These are phyloP conservation scores for Balaeniceps rex DNA, from an alignment of 2,113 vertebrate genomes.

Conservation along the genomic window DNA sequence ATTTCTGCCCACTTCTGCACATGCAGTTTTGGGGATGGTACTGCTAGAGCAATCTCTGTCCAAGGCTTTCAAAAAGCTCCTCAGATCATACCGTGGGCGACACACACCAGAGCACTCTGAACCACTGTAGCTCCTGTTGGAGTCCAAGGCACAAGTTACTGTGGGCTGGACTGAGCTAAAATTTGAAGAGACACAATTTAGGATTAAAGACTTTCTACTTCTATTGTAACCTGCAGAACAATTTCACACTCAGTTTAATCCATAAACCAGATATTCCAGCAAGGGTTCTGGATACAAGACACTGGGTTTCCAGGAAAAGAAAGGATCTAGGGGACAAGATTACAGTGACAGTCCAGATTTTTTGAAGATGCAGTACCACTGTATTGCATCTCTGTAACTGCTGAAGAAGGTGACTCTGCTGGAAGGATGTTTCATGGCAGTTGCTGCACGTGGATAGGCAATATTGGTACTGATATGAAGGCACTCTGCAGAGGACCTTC, in stretches of 20 bases:
- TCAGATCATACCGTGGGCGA: background rate
- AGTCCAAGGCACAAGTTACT: background rate
- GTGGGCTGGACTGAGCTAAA: background rate
- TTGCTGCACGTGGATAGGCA: background rate
- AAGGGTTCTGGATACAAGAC: background rate
- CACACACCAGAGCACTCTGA: background rate
- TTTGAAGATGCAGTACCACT: background rate
- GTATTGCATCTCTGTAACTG: background rate
- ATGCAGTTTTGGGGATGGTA: accelerated
- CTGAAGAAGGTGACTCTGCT: background rate
- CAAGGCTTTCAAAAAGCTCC: background rate
- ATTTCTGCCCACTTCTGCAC: background rate
- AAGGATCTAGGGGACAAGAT: background rate
- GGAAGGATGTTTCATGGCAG: background rate
- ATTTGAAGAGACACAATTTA: background rate
- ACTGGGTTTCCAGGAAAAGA: background rate
- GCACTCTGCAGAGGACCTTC: background rate
- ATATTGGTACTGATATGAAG: background rate
- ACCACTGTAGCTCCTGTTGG: background rate
- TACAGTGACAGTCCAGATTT: background rate
- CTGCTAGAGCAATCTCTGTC: background rate
- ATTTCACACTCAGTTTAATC: accelerated
- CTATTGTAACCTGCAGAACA: background rate
- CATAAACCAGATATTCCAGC: background rate
- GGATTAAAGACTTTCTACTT: background rate